Evolutionary conservation across 2,113 vertebrate species (phyloP).

Genomic region (Eleginops maclovinus): DNA sequence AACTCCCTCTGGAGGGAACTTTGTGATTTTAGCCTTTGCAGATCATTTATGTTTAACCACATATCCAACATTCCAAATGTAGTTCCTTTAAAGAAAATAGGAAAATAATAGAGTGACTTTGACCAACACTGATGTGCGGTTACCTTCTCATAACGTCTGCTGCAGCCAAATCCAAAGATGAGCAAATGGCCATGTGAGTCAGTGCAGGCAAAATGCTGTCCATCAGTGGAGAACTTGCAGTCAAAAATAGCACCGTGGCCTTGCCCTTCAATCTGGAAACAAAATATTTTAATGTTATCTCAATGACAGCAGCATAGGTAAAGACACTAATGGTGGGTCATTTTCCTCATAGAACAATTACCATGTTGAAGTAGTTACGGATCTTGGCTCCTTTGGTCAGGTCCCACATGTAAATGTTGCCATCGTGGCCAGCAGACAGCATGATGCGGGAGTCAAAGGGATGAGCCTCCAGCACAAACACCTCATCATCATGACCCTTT

Average conservation of each 20-base stretch:
- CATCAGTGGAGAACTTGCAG: slow-evolving; percentile 98
- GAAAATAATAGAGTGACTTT: not conserved
- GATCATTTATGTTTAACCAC: not conserved
- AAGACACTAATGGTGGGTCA: not conserved
- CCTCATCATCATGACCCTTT: slow-evolving; percentile 97
- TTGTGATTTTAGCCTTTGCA: too few species aligned
- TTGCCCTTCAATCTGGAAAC: slow-evolving; percentile 95
- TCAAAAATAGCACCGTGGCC: slow-evolving; percentile 98
- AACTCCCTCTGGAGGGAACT: too few species aligned
- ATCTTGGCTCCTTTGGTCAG: slow-evolving; percentile 94
- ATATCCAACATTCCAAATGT: not conserved
- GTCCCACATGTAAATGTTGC: slow-evolving; percentile 98
- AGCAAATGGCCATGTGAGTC: slow-evolving; percentile 98
- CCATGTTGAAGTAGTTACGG: slow-evolving; percentile 99
- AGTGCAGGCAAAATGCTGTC: slow-evolving; percentile 97
- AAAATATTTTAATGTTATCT: slow-evolving; percentile 12
- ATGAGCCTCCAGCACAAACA: slow-evolving; percentile 96
- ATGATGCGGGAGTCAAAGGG: slow-evolving; percentile 96
- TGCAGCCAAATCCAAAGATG: slow-evolving; percentile 97
- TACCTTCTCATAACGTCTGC: slow-evolving; percentile 95
- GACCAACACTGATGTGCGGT: not conserved
- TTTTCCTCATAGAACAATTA: slow-evolving; percentile 69
- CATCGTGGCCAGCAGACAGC: slow-evolving; percentile 96
- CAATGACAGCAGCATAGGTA: too few species aligned
- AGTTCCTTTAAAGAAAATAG: not conserved